Evolutionary conservation across 2,797 vertebrate species (phyloP).

Genomic region (Myotis findleyi): DNA sequence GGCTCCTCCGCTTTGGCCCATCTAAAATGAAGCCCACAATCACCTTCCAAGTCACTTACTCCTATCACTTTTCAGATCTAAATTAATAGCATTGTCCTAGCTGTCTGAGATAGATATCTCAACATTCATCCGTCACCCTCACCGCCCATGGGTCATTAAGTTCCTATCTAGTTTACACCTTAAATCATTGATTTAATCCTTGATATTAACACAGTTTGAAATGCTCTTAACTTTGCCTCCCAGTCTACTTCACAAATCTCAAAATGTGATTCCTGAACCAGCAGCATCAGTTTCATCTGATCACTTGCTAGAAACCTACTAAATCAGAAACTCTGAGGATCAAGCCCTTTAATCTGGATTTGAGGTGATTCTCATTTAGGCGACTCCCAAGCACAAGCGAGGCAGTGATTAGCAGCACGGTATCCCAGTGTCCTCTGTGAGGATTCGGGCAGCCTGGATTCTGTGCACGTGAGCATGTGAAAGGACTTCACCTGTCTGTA

Average conservation of each 20-base stretch:
- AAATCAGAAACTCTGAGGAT: not conserved
- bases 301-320: not conserved
- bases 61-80: not conserved
- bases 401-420: not conserved
- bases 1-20: not conserved
- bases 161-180: not conserved
- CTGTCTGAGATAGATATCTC: not conserved
- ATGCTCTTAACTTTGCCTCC: not conserved
- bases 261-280: not conserved
- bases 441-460: not conserved
- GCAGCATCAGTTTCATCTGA: not conserved
- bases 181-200: conserved; percentile 15
- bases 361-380: not conserved
- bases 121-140: not conserved
- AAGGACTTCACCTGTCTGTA: not conserved
- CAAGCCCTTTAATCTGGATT: not conserved
- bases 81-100: not conserved
- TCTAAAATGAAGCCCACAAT: not conserved
- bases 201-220: not conserved
- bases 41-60: not conserved
- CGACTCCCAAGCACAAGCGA: not conserved
- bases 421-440: not conserved
- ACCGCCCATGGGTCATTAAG: not conserved
- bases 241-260: not conserved
- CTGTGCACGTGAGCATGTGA: not conserved